A percentile compares a stretch with the other conserved stretches of the same genome.
These are phyloP conservation scores for Puffinus mauretanicus DNA, from an alignment of 2,113 vertebrate genomes.

Conservation along the genomic window DNA sequence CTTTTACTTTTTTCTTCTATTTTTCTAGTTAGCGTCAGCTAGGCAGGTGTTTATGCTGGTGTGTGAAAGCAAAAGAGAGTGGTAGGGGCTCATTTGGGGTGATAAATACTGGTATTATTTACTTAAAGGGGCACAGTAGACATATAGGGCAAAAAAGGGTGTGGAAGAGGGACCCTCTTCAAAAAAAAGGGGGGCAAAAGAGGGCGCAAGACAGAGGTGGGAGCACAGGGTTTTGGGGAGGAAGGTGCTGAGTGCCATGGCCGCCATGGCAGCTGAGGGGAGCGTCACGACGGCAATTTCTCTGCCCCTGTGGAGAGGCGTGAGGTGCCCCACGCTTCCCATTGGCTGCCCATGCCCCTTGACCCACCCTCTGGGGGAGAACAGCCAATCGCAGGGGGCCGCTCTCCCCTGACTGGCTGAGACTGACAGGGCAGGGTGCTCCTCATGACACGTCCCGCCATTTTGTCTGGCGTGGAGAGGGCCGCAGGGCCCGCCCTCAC, in stretches of 20 bases:
- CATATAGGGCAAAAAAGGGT: background rate
- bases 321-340: rapidly evolving
- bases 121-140: background rate
- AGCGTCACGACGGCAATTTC: rapidly evolving
- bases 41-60: background rate
- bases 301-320: background rate
- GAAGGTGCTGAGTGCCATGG: rapidly evolving
- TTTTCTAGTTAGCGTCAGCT: background rate
- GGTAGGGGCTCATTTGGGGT: background rate
- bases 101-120: background rate
- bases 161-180: background rate
- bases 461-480: background rate
- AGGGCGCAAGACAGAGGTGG: background rate
- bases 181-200: background rate
- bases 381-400: background rate
- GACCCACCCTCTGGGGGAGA: background rate
- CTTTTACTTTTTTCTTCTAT: background rate
- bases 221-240: background rate
- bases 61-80: background rate
- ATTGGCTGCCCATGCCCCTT: background rate
- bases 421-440: background rate
- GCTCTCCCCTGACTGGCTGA: background rate
- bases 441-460: rapidly evolving
- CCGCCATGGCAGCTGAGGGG: rapidly evolving
- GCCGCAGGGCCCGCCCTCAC: rapidly evolving